phyloP scores from a whole-genome alignment of 2,113 vertebrate species.

The Desmodus rotundus region DNA sequence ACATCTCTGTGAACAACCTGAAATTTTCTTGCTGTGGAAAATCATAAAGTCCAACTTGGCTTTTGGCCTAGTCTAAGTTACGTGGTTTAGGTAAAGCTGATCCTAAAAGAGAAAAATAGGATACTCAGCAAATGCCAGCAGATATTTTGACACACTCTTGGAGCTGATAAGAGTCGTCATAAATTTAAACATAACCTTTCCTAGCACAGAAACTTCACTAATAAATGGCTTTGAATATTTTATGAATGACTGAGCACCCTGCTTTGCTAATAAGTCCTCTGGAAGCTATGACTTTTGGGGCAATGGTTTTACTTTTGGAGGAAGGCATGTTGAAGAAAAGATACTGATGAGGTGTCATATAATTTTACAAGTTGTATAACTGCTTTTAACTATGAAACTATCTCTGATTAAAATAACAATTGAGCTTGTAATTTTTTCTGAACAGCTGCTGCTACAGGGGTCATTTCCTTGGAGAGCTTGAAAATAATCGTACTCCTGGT shows the following conservation, averaged over 20 bases:
- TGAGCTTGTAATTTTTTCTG: conserved; percentile 86
- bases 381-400: conserved; percentile 83
- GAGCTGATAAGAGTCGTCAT: conserved; percentile 73
- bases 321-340: conserved; percentile 67
- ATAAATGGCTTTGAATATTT: conserved; percentile 81
- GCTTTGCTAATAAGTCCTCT: conserved; percentile 73
- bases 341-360: conserved; percentile 80
- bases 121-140: conserved; percentile 66
- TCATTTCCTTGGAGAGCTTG: conserved; percentile 84
- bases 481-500: conserved; percentile 83
- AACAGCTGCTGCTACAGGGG: conserved; percentile 85
- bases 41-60: conserved; percentile 67
- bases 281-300: conserved; percentile 32
- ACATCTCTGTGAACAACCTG: conserved; percentile 42
- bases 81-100: conserved; percentile 70
- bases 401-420: conserved; percentile 89
- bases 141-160: conserved; percentile 74
- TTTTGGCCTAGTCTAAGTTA: conserved; percentile 67
- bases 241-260: conserved; percentile 70
- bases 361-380: conserved; percentile 86
- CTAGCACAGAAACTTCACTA: conserved; percentile 70
- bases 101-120: conserved; percentile 78
- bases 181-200: conserved; percentile 78
- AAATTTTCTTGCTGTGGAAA: conserved; percentile 67
- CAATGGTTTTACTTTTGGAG: conserved; percentile 68